Conservation (phyloP, 1,140 invertebrate genomes). For the Coboldia fuscipes region DNA sequence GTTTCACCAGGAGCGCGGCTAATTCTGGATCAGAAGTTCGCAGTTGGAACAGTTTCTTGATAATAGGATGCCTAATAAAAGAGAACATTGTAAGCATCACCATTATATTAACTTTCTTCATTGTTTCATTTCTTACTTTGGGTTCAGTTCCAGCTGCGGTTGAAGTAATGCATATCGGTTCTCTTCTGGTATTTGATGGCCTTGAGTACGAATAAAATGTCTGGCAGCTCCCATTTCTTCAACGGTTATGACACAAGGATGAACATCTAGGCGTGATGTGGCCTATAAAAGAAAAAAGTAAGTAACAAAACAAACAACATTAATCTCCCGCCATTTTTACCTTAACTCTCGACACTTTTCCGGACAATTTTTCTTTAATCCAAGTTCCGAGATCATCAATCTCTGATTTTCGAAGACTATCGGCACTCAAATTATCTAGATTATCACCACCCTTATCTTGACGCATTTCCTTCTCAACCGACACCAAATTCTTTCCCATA, state of each 20-base stretch:
- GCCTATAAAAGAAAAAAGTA: slow-evolving; percentile 31
- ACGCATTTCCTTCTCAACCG: slow-evolving; percentile 87
- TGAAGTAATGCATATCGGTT: slow-evolving; percentile 69
- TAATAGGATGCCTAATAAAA: slow-evolving; percentile 59
- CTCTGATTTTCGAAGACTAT: slow-evolving; percentile 44
- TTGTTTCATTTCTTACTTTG: slow-evolving; percentile 34
- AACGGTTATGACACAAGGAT: slow-evolving; percentile 86
- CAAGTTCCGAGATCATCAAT: slow-evolving; percentile 56
- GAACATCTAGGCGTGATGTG: slow-evolving; percentile 61
- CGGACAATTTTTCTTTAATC: slow-evolving; percentile 49
- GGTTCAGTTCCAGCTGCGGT: slow-evolving; percentile 84
- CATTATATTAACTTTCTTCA: background rate
- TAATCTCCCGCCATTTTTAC: slow-evolving; percentile 11
- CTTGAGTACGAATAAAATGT: slow-evolving; percentile 81
- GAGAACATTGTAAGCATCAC: background rate
- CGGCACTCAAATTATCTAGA: slow-evolving; percentile 32
- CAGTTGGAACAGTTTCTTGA: slow-evolving; percentile 68
- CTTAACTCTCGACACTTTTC: slow-evolving; percentile 60
- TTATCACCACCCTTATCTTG: slow-evolving; percentile 39
- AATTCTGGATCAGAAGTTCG: slow-evolving; percentile 52
- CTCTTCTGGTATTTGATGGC: slow-evolving; percentile 64
- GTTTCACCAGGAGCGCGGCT: slow-evolving; percentile 65
- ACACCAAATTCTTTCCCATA: slow-evolving; percentile 54
- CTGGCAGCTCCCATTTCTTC: slow-evolving; percentile 89
- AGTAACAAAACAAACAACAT: background rate